Evolutionary conservation across 2,888 invertebrate species (phyloP).

Genomic region (Cactoblastis cactorum): DNA sequence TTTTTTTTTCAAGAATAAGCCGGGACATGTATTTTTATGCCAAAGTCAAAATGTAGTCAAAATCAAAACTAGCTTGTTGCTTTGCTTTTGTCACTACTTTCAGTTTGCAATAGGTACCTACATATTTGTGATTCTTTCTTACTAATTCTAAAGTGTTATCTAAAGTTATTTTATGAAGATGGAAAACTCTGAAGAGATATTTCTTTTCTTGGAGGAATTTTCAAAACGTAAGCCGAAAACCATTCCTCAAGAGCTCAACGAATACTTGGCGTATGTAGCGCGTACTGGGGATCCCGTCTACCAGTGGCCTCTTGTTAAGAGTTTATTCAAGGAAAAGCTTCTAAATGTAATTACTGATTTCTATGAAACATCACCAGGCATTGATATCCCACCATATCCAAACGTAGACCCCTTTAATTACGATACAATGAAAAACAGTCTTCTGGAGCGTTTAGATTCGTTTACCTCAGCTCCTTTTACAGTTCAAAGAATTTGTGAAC

Average conservation of each 20-base stretch:
- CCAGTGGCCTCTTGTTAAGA: slow-evolving; percentile 93
- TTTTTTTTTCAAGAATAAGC: too few relatives aligned
- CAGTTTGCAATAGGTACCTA: too few relatives aligned
- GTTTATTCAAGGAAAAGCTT: slow-evolving; percentile 92
- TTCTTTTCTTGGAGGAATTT: slow-evolving; percentile 91
- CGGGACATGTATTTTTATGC: too few relatives aligned
- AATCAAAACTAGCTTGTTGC: too few relatives aligned
- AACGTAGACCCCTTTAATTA: slow-evolving; percentile 95
- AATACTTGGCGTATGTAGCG: slow-evolving; percentile 93
- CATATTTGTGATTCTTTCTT: too few relatives aligned
- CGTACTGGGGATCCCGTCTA: slow-evolving; percentile 96
- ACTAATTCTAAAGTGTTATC: not conserved
- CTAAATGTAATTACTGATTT: slow-evolving; percentile 92
- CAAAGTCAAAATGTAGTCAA: too few relatives aligned
- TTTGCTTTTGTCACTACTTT: too few relatives aligned
- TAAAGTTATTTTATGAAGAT: slow-evolving; percentile 55
- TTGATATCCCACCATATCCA: slow-evolving; percentile 91
- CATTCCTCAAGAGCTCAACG: slow-evolving; percentile 93
- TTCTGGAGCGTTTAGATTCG: slow-evolving; percentile 89
- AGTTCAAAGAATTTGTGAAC: slow-evolving; percentile 96
- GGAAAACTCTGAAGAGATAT: slow-evolving; percentile 92
- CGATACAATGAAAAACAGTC: slow-evolving; percentile 90
- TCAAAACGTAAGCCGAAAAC: slow-evolving; percentile 86
- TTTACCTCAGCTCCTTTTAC: slow-evolving; percentile 97
- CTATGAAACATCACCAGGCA: slow-evolving; percentile 86